A percentile compares a stretch with the other conserved stretches of the same genome.
These are phyloP conservation scores for Nomada hirtipes DNA, from an alignment of 2,888 invertebrate species.

Conservation along the genomic window DNA sequence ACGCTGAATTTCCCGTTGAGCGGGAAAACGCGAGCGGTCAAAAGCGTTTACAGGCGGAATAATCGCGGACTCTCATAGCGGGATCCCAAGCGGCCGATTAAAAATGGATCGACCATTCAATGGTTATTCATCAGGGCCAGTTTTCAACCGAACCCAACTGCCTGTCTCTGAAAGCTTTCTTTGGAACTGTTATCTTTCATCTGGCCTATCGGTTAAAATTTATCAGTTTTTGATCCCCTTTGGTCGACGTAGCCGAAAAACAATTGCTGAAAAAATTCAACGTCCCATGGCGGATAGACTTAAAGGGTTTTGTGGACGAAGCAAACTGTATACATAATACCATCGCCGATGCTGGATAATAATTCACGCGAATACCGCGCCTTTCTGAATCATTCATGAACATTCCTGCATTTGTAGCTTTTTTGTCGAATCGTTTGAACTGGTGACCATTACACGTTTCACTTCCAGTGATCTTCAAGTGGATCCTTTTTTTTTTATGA, in stretches of 20 bases:
- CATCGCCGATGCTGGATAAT: neutral
- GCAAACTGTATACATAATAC: neutral
- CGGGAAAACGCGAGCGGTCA: conserved; percentile 24
- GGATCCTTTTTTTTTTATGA: neutral
- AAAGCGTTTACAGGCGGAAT: conserved; percentile 34
- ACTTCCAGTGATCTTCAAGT: neutral
- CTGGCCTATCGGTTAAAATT: conserved; percentile 7
- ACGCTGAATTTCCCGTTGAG: conserved; percentile 43
- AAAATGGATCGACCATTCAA: conserved; percentile 22
- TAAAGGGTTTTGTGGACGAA: neutral
- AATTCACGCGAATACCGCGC: conserved; percentile 6
- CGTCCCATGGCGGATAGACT: neutral
- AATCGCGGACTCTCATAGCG: neutral
- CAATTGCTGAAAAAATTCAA: neutral
- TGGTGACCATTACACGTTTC: neutral
- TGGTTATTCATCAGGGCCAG: conserved; percentile 23
- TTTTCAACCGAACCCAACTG: conserved; percentile 21
- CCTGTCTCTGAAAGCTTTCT: conserved; percentile 11
- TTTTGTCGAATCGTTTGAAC: neutral
- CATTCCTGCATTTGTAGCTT: conserved; percentile 6
- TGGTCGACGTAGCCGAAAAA: conserved; percentile 1
- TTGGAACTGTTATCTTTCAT: conserved; percentile 16
- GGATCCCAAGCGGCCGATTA: neutral
- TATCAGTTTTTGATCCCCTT: conserved; percentile 13
- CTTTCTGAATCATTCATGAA: conserved; percentile 29